Evolutionary conservation across 2,888 invertebrate genomes (phyloP), one percentile per base, ranked within the genome.

Genomic region (Ormia ochracea): DNA sequence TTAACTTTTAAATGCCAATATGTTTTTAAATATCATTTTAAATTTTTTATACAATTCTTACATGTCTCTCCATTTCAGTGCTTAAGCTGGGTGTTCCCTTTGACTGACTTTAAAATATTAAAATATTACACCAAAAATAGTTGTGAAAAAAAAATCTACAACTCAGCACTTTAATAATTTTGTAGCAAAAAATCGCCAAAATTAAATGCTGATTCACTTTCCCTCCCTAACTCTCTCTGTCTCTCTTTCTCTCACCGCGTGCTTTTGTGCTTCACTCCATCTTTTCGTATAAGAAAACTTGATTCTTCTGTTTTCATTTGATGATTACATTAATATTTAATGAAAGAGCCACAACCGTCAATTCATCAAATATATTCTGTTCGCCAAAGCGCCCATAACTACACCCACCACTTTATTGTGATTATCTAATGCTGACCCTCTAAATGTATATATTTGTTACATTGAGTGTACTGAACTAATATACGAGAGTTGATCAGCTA

Each of bases 251-350:
- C 5, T 9, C 12, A 9, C 4, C n/a, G n/a, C n/a, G n/a, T n/a
- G n/a, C n/a, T n/a, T n/a, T n/a, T n/a, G n/a, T n/a, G n/a, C 48
- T 5, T 3, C 17, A 23, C 17, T 10, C n/a, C 7, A 1, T 43
- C 4, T 33, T 23, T 26, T 10, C 1, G 1, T 48, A 28, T 31
- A 43, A 41, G 9, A 66, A 50, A 58, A 43, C n/a, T 73, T 76
- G 31, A 52, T 17, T 50, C 38, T 75, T 66, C 75, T 87, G 85
- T 86, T 87, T 87, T 85, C 83, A 85, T 86, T 84, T 86, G 52
- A 85, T 88, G 88, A 88, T 88, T 88, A 86, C 88, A 88, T 88
- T 84, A 88, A 88, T 88, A 87, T 87, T 88, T 88, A 85, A 88
- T 83, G 82, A 83, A 50, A 65, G 59, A 65, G 61, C 65, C 59